phyloP scores from a whole-genome alignment of 2,888 invertebrate species.

The Chironomus riparius region DNA sequence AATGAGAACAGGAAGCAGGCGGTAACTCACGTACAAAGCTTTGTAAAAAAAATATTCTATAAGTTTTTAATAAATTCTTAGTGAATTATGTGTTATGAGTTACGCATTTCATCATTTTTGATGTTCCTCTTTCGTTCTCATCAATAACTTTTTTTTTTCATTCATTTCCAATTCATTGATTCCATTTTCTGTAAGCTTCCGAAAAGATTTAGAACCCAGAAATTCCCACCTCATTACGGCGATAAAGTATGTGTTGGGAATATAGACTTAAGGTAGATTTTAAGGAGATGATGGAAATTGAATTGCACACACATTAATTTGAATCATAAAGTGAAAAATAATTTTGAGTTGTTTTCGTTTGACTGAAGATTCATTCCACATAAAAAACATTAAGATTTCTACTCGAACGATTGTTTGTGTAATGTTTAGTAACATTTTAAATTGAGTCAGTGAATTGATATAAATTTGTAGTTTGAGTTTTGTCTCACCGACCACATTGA shows the following conservation, averaged over 20 bases:
- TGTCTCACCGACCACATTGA: too few relatives aligned
- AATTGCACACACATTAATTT: not conserved
- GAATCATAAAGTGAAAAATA: too few relatives aligned
- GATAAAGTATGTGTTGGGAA: too few relatives aligned
- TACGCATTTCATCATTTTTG: not conserved
- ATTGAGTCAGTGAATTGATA: too few relatives aligned
- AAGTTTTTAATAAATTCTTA: too few relatives aligned
- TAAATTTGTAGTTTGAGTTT: too few relatives aligned
- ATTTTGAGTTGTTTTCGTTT: too few relatives aligned
- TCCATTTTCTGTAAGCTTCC: not conserved
- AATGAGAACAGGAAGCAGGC: not conserved
- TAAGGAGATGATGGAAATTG: not conserved
- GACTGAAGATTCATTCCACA: not conserved
- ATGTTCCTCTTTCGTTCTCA: too few relatives aligned
- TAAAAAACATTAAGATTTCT: not conserved
- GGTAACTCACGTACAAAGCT: not conserved
- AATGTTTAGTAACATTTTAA: not conserved
- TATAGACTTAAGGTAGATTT: too few relatives aligned
- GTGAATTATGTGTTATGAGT: not conserved
- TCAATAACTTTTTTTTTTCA: not conserved
- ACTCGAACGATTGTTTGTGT: not conserved
- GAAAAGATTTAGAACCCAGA: not conserved
- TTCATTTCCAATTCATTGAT: not conserved
- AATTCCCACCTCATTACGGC: not conserved
- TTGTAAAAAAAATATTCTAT: too few relatives aligned